These are phyloP conservation scores for Ceraclea dissimilis DNA, from an alignment of 2,888 invertebrate species.

Conservation along the genomic window DNA sequence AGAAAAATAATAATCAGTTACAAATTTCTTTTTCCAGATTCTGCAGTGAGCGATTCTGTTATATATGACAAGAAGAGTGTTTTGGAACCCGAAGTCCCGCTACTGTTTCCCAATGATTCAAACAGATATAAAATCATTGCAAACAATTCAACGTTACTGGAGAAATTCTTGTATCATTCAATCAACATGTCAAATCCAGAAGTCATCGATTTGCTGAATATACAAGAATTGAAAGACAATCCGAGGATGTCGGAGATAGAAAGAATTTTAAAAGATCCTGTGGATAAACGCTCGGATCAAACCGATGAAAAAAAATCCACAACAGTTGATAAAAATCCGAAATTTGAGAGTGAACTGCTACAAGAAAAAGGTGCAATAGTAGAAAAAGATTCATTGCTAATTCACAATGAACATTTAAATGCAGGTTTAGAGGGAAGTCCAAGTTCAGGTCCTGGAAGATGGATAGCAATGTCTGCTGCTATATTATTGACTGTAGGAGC, in stretches of 20 bases:
- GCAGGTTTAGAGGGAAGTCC: not conserved
- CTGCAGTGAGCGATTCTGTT: not conserved
- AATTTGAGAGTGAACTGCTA: slow-evolving; percentile 19
- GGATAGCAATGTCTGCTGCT: slow-evolving; percentile 29
- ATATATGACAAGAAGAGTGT: not conserved
- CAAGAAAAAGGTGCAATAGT: slow-evolving; percentile 15
- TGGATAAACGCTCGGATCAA: slow-evolving; percentile 29
- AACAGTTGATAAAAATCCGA: slow-evolving; percentile 8
- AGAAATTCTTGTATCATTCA: slow-evolving; percentile 31
- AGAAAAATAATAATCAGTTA: not conserved
- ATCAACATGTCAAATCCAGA: slow-evolving; percentile 31
- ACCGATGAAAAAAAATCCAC: not conserved
- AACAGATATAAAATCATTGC: slow-evolving; percentile 42
- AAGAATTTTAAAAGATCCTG: not conserved
- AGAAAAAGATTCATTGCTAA: slow-evolving; percentile 20
- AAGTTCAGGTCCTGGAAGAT: slow-evolving; percentile 19
- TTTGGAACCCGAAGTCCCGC: not conserved
- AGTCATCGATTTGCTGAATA: slow-evolving; percentile 45
- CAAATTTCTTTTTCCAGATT: not conserved
- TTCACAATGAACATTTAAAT: not conserved
- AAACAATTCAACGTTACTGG: slow-evolving; percentile 43
- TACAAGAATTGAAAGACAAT: slow-evolving; percentile 34
- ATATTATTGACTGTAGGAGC: slow-evolving; percentile 33
- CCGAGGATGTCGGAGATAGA: not conserved
- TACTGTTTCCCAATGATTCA: not conserved